Evolutionary conservation across 2,888 invertebrate species (phyloP).

Genomic region (Polyommatus icarus): DNA sequence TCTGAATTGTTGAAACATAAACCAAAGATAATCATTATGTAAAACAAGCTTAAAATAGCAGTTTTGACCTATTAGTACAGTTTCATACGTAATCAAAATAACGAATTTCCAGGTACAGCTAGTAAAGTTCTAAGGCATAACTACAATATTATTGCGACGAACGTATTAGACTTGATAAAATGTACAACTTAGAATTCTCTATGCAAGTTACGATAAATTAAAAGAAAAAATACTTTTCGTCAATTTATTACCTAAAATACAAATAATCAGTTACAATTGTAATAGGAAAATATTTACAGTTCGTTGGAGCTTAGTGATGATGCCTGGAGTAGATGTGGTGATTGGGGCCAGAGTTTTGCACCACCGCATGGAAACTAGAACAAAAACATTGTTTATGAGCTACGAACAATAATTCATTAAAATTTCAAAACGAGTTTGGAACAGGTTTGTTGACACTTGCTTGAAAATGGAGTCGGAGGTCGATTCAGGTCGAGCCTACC

Average conservation of each 20-base stretch:
- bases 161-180: not conserved
- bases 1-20: conserved; percentile 26
- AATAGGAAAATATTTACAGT: not conserved
- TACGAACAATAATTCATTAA: conserved; percentile 33
- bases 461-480: conserved; percentile 50
- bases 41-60: not conserved
- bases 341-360: conserved; percentile 74
- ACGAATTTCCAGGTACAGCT: not conserved
- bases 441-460: conserved; percentile 53
- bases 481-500: conserved; percentile 60
- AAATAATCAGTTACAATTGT: conserved; percentile 15
- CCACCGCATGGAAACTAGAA: conserved; percentile 76
- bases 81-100: not conserved
- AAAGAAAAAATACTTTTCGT: not conserved
- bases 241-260: conserved; percentile 26
- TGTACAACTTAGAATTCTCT: not conserved
- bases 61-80: conserved; percentile 7
- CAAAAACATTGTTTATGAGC: conserved; percentile 41
- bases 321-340: conserved; percentile 44
- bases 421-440: conserved; percentile 50
- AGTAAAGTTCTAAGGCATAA: not conserved
- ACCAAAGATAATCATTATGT: not conserved
- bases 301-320: conserved; percentile 33
- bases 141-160: not conserved
- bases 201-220: not conserved